A percentile compares a stretch with the other conserved stretches of the same genome.
phyloP scores from a whole-genome alignment of 53 echinoderm and acorn worm genomes.

The Stichopus horrens region DNA sequence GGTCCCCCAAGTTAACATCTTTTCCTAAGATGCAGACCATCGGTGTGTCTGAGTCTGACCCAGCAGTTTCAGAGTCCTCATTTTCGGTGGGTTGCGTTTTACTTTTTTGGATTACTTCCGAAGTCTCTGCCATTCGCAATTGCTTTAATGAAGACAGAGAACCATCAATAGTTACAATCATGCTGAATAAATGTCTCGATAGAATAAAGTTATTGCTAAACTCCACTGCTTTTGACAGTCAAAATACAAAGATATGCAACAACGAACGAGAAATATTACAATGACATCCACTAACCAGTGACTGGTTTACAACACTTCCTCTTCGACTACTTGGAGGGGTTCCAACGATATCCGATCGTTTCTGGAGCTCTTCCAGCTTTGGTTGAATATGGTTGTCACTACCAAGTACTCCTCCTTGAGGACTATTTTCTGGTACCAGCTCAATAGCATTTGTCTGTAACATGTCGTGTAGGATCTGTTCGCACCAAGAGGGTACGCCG shows the following conservation, averaged over 20 bases:
- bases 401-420: slow-evolving; percentile 18
- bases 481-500: slow-evolving; percentile 94
- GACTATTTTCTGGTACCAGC: slow-evolving; percentile 65
- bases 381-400: slow-evolving; percentile 60
- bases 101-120: background rate
- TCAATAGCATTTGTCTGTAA: slow-evolving; percentile 68
- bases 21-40: slow-evolving; percentile 83
- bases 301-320: slow-evolving; percentile 47
- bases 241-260: too few relatives aligned
- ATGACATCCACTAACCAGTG: slow-evolving; percentile 1
- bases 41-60: slow-evolving; percentile 17
- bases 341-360: slow-evolving; percentile 61
- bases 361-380: slow-evolving; percentile 65
- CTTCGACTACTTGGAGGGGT: slow-evolving; percentile 60
- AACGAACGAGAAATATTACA: too few relatives aligned
- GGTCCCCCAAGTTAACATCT: slow-evolving; percentile 64
- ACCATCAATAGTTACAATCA: too few relatives aligned
- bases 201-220: too few relatives aligned
- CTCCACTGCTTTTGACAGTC: too few relatives aligned
- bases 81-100: background rate
- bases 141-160: background rate
- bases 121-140: background rate
- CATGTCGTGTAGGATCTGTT: slow-evolving; percentile 91
- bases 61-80: background rate
- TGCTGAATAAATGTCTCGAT: too few relatives aligned